Base-by-base conservation (phyloP, 2,797 vertebrate genomes). In the Hypotaenidia okinawae region DNA sequence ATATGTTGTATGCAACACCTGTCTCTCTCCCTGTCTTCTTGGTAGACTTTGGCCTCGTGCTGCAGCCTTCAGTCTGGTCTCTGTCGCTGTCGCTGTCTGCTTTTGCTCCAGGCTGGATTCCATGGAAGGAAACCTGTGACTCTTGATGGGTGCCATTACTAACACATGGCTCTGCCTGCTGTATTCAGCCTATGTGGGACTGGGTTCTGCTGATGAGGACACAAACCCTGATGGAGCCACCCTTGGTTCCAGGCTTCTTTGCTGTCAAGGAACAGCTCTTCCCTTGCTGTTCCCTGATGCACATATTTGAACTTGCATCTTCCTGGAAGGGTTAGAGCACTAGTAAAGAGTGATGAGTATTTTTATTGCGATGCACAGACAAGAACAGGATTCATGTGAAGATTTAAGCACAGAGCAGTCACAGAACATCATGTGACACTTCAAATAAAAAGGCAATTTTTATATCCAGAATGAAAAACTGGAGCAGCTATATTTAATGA, bases 161-260 rank as follows among this genome's bases (percentile, higher is more conserved):
- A 75, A 21, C 27, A 43, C 4, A 25, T 37, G 9, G 8, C 13
- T 37, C 33, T 70, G 37, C 21, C 58, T 47, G 43, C 24, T 59
- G 28, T n/a, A 4, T 58, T 52, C 27, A 57, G 23, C 13, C 11
- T 3, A 1, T 6, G 21, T 27, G 30, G 17, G n/a, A 49, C 51
- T 15, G 15, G 16, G 3, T 61, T 10, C 19, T 55, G 4, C 1
- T 28, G 47, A 1, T 28, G 52, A 41, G 25, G 12, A 43, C 25
- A 33, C 11, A 17, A 4, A 8, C 25, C 37, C 52, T 33, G 32
- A 8, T 17, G 3, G 22, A 63, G 27, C 6, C 15, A 63, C 21
- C 6, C 9, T 39, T 2, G 0, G 11, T 52, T 69, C 24, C 30
- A 39, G 32, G 18, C 21, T 84, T 23, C 2, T 27, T 24, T 0